Percentiles rank a stretch among this genome's conserved stretches.
Evolutionary conservation across 1,140 invertebrate genomes (phyloP).

Genomic region (Brachionus asplanchnoidis): DNA sequence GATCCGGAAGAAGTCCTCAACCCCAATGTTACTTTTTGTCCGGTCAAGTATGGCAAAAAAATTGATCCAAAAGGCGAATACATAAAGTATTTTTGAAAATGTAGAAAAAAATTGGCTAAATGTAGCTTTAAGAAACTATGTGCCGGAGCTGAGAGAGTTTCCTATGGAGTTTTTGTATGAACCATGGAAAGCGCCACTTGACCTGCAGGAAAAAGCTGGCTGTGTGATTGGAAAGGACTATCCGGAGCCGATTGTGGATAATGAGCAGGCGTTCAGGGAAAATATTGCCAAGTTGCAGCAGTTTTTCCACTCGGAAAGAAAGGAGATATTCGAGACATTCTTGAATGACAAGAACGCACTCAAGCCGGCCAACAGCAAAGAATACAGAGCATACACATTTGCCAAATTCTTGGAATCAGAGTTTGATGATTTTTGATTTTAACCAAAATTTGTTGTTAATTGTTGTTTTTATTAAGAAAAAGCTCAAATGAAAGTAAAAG

Average conservation of each 20-base stretch:
- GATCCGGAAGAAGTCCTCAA: slow-evolving; percentile 66
- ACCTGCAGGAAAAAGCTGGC: slow-evolving; percentile 54
- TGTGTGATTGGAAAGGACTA: slow-evolving; percentile 59
- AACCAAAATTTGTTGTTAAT: neutral
- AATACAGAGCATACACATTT: slow-evolving; percentile 29
- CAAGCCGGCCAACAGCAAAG: slow-evolving; percentile 3
- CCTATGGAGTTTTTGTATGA: slow-evolving; percentile 58
- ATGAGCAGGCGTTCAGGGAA: slow-evolving; percentile 51
- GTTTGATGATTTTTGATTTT: slow-evolving; percentile 36
- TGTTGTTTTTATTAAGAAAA: slow-evolving; percentile 11
- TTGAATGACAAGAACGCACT: slow-evolving; percentile 25
- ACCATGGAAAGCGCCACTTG: slow-evolving; percentile 58
- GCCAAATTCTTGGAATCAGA: slow-evolving; percentile 29
- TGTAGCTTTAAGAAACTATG: slow-evolving; percentile 51
- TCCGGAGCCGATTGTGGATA: slow-evolving; percentile 57
- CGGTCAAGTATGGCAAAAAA: slow-evolving; percentile 66
- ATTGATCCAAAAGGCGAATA: slow-evolving; percentile 68
- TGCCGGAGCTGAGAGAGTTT: slow-evolving; percentile 56
- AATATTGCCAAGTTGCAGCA: slow-evolving; percentile 46
- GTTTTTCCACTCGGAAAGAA: slow-evolving; percentile 37
- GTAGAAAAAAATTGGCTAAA: neutral
- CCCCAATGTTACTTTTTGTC: slow-evolving; percentile 63
- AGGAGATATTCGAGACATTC: slow-evolving; percentile 33
- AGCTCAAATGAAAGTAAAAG: neutral
- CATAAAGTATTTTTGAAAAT: slow-evolving; percentile 59